These are phyloP conservation scores for Calyptomena viridis DNA, from an alignment of 2,113 vertebrate genomes.

Conservation along the genomic window DNA sequence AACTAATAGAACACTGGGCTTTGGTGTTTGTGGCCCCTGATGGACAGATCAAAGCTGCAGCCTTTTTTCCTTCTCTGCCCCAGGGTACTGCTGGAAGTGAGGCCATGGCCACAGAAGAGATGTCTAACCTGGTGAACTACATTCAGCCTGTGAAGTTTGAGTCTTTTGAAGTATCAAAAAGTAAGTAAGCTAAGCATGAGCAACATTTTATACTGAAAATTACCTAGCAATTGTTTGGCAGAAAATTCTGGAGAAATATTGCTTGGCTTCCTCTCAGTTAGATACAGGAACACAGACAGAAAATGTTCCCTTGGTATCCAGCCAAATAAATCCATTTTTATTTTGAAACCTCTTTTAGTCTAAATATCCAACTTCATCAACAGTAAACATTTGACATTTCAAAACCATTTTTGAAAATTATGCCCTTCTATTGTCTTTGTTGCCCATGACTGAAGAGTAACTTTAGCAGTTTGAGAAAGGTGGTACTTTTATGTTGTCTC, in stretches of 20 bases:
- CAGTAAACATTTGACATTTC: neutral
- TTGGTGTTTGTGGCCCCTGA: neutral
- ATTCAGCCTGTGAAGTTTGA: slow-evolving; percentile 97
- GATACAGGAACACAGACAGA: neutral
- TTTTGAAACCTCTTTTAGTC: neutral
- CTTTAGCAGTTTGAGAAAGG: neutral
- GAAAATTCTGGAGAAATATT: neutral
- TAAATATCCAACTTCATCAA: neutral
- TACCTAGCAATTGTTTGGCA: neutral
- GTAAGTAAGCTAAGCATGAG: slow-evolving; percentile 72
- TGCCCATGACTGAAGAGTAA: neutral
- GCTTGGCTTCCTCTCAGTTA: neutral
- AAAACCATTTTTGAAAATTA: neutral
- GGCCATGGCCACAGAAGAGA: slow-evolving; percentile 95
- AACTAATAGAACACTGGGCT: neutral
- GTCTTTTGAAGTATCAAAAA: slow-evolving; percentile 93
- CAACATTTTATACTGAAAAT: neutral
- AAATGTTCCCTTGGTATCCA: neutral
- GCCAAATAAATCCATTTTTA: neutral
- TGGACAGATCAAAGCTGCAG: neutral
- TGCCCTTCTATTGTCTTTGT: neutral
- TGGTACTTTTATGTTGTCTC: neutral
- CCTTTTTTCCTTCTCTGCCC: neutral
- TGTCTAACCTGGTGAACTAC: slow-evolving; percentile 98
- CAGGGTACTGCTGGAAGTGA: slow-evolving; percentile 95